Percentiles rank a stretch among this genome's conserved stretches.
phyloP scores from a whole-genome alignment of 2,797 vertebrate genomes.

The Myotis vivesi region DNA sequence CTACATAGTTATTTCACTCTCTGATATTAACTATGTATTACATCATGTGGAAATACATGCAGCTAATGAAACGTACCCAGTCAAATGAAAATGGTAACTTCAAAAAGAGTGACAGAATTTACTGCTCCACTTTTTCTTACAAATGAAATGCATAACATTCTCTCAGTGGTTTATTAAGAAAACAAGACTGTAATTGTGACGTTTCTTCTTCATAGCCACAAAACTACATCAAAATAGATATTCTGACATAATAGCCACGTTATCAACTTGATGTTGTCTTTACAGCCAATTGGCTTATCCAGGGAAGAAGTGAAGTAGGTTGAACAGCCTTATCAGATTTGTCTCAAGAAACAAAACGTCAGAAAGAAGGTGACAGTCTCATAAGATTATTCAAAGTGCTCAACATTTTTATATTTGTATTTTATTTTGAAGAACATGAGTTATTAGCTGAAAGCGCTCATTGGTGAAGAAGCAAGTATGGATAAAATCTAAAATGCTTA shows the following conservation, averaged over 20 bases:
- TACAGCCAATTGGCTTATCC: background rate
- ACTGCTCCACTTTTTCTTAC: background rate
- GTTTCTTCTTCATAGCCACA: background rate
- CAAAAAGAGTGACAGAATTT: background rate
- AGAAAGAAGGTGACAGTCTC: background rate
- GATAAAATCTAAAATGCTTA: background rate
- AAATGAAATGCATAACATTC: background rate
- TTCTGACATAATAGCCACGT: background rate
- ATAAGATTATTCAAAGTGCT: background rate
- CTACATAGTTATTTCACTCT: background rate
- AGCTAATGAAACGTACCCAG: background rate
- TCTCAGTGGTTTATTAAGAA: background rate
- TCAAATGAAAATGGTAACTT: background rate
- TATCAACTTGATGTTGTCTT: background rate
- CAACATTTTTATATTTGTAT: background rate
- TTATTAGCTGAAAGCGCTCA: background rate
- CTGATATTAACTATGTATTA: background rate
- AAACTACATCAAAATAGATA: slow-evolving; percentile 6
- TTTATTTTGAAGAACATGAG: background rate
- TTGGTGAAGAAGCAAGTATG: background rate
- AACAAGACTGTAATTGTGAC: background rate
- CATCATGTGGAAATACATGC: background rate
- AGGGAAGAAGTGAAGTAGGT: background rate
- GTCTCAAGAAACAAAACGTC: background rate
- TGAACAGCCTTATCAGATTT: background rate